These are phyloP conservation scores for Sterna hirundo DNA, from an alignment of 2,113 vertebrate species.

Conservation along the genomic window DNA sequence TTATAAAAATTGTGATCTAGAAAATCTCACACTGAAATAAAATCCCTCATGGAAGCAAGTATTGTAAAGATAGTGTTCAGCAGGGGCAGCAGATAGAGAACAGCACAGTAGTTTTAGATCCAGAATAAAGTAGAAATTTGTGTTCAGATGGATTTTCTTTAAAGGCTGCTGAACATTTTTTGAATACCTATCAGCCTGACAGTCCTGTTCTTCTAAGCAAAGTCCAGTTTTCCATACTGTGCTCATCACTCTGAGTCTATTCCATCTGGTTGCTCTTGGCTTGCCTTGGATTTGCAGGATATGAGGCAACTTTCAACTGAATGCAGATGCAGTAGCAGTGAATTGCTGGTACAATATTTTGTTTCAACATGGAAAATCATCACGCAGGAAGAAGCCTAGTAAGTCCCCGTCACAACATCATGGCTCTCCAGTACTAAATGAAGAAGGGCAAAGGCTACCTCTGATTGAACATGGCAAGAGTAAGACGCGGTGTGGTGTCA, in stretches of 20 bases:
- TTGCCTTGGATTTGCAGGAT: neutral
- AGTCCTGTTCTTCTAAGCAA: neutral
- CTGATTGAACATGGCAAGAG: neutral
- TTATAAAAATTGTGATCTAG: neutral
- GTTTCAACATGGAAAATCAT: neutral
- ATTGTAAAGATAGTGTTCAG: neutral
- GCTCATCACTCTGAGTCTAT: neutral
- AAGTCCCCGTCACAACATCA: neutral
- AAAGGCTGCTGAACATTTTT: fast-evolving
- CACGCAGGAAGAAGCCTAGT: neutral
- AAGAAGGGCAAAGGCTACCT: neutral
- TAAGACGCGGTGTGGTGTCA: neutral
- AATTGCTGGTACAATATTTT: neutral
- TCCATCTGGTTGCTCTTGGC: neutral
- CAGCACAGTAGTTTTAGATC: neutral
- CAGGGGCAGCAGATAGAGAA: neutral
- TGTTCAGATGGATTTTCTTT: neutral
- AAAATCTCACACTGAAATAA: neutral
- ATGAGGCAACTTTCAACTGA: neutral
- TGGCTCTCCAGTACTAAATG: neutral
- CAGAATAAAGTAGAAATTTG: neutral
- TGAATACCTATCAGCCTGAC: neutral
- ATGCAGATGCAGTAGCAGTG: neutral
- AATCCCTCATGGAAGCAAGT: neutral
- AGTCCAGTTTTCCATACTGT: neutral